Evolutionary conservation across 1,140 invertebrate genomes (phyloP), one percentile per base, ranked within the genome.

Genomic region (Augochlora pura): DNA sequence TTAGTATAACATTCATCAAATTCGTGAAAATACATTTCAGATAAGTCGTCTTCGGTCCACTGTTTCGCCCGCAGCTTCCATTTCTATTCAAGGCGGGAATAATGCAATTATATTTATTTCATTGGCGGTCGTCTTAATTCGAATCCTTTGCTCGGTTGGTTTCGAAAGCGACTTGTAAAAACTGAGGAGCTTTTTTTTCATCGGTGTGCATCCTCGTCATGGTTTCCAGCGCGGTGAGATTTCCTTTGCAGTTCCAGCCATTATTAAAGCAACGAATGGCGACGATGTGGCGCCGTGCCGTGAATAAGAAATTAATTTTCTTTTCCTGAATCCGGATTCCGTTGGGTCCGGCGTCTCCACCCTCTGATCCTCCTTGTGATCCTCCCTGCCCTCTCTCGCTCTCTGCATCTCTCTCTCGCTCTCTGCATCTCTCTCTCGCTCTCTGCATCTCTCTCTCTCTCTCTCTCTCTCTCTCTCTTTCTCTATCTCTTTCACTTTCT

Each of bases 241-340:
- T 46, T 42, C 32, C 21, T 10, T 38, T 63, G 52, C 60, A 46
- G 38, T 72, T 54, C 8, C 32, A 60, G 49, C 27, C 72, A 72
- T 86, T 82, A 75, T 85, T 86, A 86, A 80, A 75, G 49, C 52
- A 32, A 46, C 70, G 81, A 81, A 67, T 82, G 49, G 63, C 60
- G 60, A 69, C 73, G 74, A 83, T 72, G 66, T 32, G 71, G 63
- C 76, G 32, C 46, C 77, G 86, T 71, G 76, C 72, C 49, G 67
- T 64, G 85, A 86, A 87, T 87, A 86, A 87, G 85, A 84, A 81
- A 87, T 87, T 86, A 72, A 86, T 86, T 81, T 83, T 86, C 76
- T 80, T 85, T 74, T 72, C 38, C 68, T 73, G 54, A 42, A 69
- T 77, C 54, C 76, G 60, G 59, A 77, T 71, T 52, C 67, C 67